phyloP scores from a whole-genome alignment of 2,113 vertebrate genomes.

The Mellivora capensis region DNA sequence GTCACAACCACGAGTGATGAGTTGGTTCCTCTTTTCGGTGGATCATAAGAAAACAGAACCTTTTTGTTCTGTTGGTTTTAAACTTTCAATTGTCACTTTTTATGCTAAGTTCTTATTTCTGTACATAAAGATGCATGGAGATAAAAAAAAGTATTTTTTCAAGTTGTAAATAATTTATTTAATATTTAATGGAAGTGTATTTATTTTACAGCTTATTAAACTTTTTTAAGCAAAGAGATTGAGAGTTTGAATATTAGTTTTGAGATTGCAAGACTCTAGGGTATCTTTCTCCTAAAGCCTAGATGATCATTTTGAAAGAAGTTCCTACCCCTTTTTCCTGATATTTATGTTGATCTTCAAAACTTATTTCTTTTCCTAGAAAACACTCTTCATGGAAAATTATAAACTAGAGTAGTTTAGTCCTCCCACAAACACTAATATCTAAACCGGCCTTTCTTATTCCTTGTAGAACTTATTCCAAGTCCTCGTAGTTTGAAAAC shows the following conservation, averaged over 20 bases:
- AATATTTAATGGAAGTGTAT: conserved; percentile 85
- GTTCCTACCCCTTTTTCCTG: neutral
- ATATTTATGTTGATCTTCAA: neutral
- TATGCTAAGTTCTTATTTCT: conserved; percentile 69
- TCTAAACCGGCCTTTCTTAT: neutral
- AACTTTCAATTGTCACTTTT: conserved; percentile 68
- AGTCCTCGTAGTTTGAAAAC: neutral
- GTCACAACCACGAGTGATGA: neutral
- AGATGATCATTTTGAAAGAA: neutral
- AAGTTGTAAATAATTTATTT: conserved; percentile 85
- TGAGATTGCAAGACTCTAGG: neutral
- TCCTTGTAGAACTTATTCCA: neutral
- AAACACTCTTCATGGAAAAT: neutral
- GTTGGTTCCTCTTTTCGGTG: neutral
- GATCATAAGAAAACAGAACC: conserved; percentile 18
- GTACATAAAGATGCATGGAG: conserved; percentile 75
- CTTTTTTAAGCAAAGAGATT: conserved; percentile 79
- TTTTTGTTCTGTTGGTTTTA: conserved; percentile 44
- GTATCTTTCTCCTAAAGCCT: neutral
- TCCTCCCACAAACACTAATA: neutral
- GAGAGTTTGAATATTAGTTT: conserved; percentile 63
- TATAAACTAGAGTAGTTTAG: neutral
- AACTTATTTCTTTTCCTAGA: neutral
- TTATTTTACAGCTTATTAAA: conserved; percentile 86
- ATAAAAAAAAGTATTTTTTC: conserved; percentile 75